Evolutionary conservation across 1,140 invertebrate genomes (phyloP).

Genomic region (Macrobrachium rosenbergii): DNA sequence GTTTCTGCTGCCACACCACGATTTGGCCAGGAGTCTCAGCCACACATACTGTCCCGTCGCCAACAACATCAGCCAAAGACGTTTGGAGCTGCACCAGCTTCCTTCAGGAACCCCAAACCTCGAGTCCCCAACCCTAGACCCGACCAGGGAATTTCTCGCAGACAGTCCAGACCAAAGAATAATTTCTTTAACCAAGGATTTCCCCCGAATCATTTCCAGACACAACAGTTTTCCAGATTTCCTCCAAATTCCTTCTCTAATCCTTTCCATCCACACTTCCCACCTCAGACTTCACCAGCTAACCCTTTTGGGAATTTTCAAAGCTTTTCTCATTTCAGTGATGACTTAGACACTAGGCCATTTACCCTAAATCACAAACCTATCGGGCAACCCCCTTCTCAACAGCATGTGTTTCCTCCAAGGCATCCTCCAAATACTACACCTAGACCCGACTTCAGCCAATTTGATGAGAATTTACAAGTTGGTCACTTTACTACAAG

Average conservation of each 20-base stretch:
- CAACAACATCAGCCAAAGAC: neutral
- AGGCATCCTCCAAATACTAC: neutral
- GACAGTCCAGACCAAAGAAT: conserved; percentile 39
- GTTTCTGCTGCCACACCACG: conserved; percentile 24
- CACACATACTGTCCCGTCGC: neutral
- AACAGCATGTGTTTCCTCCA: conserved; percentile 21
- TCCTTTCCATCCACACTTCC: neutral
- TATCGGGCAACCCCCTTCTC: neutral
- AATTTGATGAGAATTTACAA: conserved; percentile 1
- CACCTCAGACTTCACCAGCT: conserved; percentile 2
- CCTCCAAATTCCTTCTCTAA: neutral
- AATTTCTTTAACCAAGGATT: conserved; percentile 38
- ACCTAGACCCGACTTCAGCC: conserved; percentile 14
- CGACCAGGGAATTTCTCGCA: conserved; percentile 43
- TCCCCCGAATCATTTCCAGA: conserved; percentile 26
- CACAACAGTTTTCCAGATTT: conserved; percentile 30
- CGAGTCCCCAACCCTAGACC: conserved; percentile 1
- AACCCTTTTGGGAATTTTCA: conserved; percentile 17
- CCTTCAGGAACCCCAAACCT: neutral
- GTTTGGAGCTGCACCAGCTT: neutral
- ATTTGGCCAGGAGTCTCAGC: conserved; percentile 13
- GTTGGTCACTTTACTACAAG: too few species aligned
- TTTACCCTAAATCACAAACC: conserved; percentile 24
- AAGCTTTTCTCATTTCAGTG: conserved; percentile 14
- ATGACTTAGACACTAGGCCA: conserved; percentile 15